These are phyloP conservation scores for Molorchus minor DNA, from an alignment of 2,888 invertebrate genomes.

Conservation along the genomic window DNA sequence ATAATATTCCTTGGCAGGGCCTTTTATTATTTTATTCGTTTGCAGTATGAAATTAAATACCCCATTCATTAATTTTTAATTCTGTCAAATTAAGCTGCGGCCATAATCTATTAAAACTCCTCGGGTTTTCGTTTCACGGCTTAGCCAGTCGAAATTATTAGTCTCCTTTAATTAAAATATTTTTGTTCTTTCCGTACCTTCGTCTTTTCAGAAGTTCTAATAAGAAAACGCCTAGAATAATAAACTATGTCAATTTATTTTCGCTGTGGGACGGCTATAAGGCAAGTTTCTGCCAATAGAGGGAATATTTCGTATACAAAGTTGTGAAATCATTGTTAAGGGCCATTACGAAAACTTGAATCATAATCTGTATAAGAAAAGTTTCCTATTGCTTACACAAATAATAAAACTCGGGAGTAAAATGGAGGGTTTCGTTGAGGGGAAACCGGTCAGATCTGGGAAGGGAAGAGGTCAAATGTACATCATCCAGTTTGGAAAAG, in stretches of 20 bases:
- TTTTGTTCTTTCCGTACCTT: conserved; percentile 29
- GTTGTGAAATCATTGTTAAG: conserved; percentile 43
- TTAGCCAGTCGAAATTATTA: conserved; percentile 24
- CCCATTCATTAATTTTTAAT: conserved; percentile 25
- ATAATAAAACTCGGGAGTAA: conserved; percentile 43
- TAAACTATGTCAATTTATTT: conserved; percentile 40
- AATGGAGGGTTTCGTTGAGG: conserved; percentile 31
- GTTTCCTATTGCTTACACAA: conserved; percentile 44
- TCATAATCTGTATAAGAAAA: conserved; percentile 46
- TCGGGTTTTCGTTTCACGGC: conserved; percentile 21
- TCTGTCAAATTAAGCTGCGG: conserved; percentile 27
- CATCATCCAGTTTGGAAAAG: too few species aligned
- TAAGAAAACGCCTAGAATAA: conserved; percentile 35
- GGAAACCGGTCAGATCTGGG: conserved; percentile 35
- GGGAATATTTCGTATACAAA: conserved; percentile 37
- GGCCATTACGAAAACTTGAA: conserved; percentile 44
- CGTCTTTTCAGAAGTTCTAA: conserved; percentile 28
- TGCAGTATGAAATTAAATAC: conserved; percentile 20
- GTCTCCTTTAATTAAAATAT: conserved; percentile 32
- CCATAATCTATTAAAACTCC: conserved; percentile 27
- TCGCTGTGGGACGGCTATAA: conserved; percentile 32
- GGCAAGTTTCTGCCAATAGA: conserved; percentile 33
- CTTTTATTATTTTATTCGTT: conserved; percentile 9
- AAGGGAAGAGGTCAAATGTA: conserved; percentile 32
- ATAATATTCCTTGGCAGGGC: not conserved